A percentile compares a stretch with the other conserved stretches of the same genome.
phyloP scores from a whole-genome alignment of 2,888 invertebrate species.

The Hirtodrosophila trivittata region DNA sequence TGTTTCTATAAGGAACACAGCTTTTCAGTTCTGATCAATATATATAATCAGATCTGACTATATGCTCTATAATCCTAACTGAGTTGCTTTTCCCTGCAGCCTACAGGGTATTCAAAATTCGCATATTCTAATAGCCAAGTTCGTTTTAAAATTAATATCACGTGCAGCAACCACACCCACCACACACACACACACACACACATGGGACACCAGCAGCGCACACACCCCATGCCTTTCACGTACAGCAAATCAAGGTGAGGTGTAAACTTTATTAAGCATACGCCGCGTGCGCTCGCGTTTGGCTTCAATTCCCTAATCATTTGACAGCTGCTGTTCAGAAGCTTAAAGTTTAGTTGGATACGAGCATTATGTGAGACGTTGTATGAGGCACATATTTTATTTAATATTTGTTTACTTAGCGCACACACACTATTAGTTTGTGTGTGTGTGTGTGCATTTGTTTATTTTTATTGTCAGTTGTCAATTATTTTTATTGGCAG shows the following conservation, averaged over 20 bases:
- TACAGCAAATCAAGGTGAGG: slow-evolving; percentile 62
- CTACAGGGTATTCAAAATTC: slow-evolving; percentile 8
- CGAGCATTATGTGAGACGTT: slow-evolving; percentile 25
- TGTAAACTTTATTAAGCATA: slow-evolving; percentile 69
- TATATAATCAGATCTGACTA: too few species aligned
- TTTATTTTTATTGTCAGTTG: slow-evolving; percentile 72
- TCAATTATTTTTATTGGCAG: slow-evolving; percentile 78
- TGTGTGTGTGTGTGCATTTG: slow-evolving; percentile 41
- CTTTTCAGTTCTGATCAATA: too few species aligned
- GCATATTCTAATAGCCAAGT: slow-evolving; percentile 1
- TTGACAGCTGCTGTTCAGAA: slow-evolving; percentile 61
- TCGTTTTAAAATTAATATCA: slow-evolving; percentile 61
- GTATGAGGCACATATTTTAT: slow-evolving; percentile 54
- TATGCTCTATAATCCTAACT: neutral
- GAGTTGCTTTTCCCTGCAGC: too few species aligned
- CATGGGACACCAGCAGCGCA: neutral
- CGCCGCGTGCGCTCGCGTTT: slow-evolving; percentile 47
- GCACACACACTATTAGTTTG: slow-evolving; percentile 4
- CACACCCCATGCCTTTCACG: slow-evolving; percentile 39
- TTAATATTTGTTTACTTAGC: slow-evolving; percentile 61
- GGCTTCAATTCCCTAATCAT: slow-evolving; percentile 59
- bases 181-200: slow-evolving; percentile 12
- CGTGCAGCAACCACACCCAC: slow-evolving; percentile 34
- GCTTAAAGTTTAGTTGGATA: slow-evolving; percentile 62
- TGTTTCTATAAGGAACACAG: too few species aligned